Conservation (phyloP, 30 jellyfish, hydroid and myxozoan genomes). For the Hydra vulgaris region DNA sequence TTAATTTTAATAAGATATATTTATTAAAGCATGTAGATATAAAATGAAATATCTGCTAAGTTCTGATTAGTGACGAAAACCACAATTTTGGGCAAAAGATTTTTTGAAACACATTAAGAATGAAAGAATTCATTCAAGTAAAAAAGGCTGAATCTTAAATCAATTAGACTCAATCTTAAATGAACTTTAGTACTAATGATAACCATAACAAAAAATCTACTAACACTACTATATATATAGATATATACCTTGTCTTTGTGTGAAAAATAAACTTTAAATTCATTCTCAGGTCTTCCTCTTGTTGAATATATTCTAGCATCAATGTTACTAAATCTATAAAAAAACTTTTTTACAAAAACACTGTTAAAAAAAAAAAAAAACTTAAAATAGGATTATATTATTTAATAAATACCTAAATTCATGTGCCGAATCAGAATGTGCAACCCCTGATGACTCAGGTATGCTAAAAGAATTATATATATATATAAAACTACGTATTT, state of each 20-base stretch:
- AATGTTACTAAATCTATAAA: constrained; percentile 16
- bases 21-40: too few species aligned
- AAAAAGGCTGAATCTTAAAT: too few species aligned
- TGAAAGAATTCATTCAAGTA: too few species aligned
- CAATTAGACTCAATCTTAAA: not conserved
- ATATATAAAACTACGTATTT: too few species aligned
- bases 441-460: constrained; percentile 16
- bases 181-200: not conserved
- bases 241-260: constrained; percentile 19
- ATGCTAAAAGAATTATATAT: not conserved
- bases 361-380: too few species aligned
- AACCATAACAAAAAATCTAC: not conserved
- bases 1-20: too few species aligned
- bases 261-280: constrained; percentile 3
- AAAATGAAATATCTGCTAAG: too few species aligned
- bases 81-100: too few species aligned
- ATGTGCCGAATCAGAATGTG: constrained; percentile 7
- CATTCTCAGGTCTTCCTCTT: constrained; percentile 27
- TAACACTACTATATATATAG: not conserved
- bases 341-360: not conserved
- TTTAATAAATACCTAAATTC: constrained; percentile 8
- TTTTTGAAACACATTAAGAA: too few species aligned
- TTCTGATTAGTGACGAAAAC: too few species aligned
- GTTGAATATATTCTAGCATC: constrained; percentile 22
- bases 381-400: not conserved